Conservation (phyloP, 2,113 vertebrate genomes). For the Turdus rufiventris region DNA sequence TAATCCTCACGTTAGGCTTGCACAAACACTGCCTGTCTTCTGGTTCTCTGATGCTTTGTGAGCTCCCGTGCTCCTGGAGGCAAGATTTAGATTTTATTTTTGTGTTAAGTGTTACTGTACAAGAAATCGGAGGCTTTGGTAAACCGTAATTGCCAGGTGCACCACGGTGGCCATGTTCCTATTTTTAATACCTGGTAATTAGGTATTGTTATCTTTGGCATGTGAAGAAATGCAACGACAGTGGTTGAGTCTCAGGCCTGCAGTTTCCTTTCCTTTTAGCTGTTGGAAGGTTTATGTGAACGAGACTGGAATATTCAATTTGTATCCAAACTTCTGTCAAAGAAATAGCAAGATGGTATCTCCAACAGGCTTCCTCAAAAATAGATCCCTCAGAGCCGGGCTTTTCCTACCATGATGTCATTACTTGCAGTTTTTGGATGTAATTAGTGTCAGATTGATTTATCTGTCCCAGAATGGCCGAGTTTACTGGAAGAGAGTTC, state of each 20-base stretch:
- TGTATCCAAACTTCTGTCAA: neutral
- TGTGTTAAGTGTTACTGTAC: neutral
- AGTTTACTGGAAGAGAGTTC: neutral
- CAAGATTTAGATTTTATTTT: neutral
- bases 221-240: neutral
- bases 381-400: neutral
- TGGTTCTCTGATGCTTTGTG: rapidly evolving
- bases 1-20: neutral
- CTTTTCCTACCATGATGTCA: neutral
- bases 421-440: neutral
- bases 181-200: conserved; percentile 5
- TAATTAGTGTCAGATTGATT: neutral
- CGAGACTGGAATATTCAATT: neutral
- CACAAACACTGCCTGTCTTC: neutral
- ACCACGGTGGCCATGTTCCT: neutral
- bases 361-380: neutral
- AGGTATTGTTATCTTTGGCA: neutral
- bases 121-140: neutral
- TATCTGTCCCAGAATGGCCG: neutral
- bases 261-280: neutral
- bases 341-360: neutral
- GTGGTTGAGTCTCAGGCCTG: neutral
- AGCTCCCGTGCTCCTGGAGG: neutral
- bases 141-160: neutral
- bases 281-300: neutral